Conservation (phyloP, 1,140 invertebrate genomes). For the Achatina immaculata region DNA sequence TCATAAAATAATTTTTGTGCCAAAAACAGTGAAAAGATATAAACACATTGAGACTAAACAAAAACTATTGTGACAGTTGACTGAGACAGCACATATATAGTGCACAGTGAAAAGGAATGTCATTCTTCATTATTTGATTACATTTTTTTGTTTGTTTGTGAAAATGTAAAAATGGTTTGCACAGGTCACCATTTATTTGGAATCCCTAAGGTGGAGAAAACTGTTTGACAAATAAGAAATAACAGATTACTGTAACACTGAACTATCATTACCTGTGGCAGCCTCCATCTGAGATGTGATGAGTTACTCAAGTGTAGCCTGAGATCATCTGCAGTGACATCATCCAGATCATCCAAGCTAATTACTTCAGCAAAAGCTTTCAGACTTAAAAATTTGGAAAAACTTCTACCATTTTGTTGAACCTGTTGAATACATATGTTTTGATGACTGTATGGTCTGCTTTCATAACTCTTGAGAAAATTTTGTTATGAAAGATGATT, state of each 20-base stretch:
- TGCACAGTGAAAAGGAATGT: background rate
- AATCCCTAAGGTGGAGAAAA: too few species aligned
- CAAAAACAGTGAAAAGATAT: too few species aligned
- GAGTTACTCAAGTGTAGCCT: slow-evolving; percentile 18
- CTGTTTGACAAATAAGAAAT: too few species aligned
- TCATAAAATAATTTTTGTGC: too few species aligned
- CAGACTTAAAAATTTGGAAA: slow-evolving; percentile 2
- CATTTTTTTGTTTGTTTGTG: too few species aligned
- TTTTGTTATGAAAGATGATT: too few species aligned
- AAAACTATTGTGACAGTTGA: background rate
- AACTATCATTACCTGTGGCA: slow-evolving; percentile 36
- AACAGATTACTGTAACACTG: too few species aligned
- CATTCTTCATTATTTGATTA: too few species aligned
- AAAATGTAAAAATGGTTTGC: too few species aligned
- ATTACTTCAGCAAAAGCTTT: slow-evolving; percentile 30
- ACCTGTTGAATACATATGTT: background rate
- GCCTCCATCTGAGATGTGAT: slow-evolving; percentile 27
- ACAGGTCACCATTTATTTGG: too few species aligned
- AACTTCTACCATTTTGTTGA: background rate
- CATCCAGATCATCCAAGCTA: slow-evolving; percentile 41
- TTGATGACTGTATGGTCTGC: background rate
- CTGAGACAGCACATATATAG: background rate
- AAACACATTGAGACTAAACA: too few species aligned
- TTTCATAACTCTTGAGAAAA: background rate
- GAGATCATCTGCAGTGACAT: slow-evolving; percentile 25